Base-by-base conservation (phyloP, 2,888 invertebrate species). In the Alloscopus bannaensis region DNA sequence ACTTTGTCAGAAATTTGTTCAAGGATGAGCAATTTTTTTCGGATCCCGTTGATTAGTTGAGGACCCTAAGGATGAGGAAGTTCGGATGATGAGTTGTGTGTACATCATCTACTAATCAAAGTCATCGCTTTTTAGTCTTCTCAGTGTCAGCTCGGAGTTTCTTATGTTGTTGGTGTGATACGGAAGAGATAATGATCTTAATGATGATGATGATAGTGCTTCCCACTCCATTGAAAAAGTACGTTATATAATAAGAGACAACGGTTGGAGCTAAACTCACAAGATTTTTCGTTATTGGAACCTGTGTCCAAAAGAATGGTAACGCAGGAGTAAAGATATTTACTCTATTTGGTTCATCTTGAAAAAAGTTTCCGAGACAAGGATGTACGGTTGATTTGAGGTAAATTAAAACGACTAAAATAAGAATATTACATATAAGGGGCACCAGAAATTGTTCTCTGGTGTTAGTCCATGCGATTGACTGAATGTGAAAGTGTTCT, bases 1-100 rank as follows among this genome's bases (percentile, higher is more conserved):
- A 8, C 11, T 47, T n/a, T n/a, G n/a, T n/a, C 4, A 22, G 22
- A 22, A 22, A 22, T 52, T 40, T 60, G 20, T 22, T 36, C 36
- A 60, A 60, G 60, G 60, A 13, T 60, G 40, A 60, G 24, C 40
- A 60, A 60, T 60, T 60, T n/a, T n/a, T n/a, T n/a, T 52, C 40
- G 22, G 42, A 60, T 60, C 36, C 18, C 4, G n/a, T 40, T 60
- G 60, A 60, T 60, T 22, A 60, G 60, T 20, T 31, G 26, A 26
- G 22, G 3, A n/a, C n/a, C n/a, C n/a, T 18, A 47, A 47, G 47
- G n/a, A 52, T 22, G 57, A 57, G 18, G 22, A 40, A 40, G 40
- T 60, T 60, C 24, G n/a, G 60, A 40, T 31, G 59, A 59, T n/a
- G n/a, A n/a, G n/a, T n/a, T n/a, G n/a, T n/a, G 31, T 20, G 24